A percentile compares a stretch with the other conserved stretches of the same genome.
phyloP scores from a whole-genome alignment of 2,113 vertebrate genomes.

The Antidorcas marsupialis region DNA sequence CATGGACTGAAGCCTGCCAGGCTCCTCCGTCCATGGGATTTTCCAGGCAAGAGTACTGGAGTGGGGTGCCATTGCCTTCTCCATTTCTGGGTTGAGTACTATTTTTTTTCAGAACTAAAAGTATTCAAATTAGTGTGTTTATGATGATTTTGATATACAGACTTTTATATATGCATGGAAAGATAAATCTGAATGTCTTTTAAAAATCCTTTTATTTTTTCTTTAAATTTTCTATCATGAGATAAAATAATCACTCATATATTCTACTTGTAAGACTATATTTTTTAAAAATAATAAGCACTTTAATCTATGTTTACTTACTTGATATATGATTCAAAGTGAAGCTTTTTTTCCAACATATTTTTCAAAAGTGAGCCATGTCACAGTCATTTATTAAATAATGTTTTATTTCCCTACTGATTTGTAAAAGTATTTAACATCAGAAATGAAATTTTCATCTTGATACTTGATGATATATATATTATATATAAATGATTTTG shows the following conservation, averaged over 20 bases:
- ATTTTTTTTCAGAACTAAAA: not conserved
- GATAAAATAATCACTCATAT: not conserved
- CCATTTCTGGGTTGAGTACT: not conserved
- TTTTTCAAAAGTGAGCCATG: not conserved
- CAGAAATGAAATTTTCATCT: not conserved
- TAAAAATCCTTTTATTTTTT: not conserved
- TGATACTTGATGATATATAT: not conserved
- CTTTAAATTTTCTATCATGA: not conserved
- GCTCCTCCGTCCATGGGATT: no score
- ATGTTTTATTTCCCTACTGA: not conserved
- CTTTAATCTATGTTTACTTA: not conserved
- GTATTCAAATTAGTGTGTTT: not conserved
- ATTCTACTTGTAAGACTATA: not conserved
- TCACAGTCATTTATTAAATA: constrained; percentile 19
- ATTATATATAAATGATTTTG: not conserved
- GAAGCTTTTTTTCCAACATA: not conserved
- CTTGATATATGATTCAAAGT: not conserved
- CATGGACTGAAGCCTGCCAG: no score
- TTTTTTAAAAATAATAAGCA: not conserved
- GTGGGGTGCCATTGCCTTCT: no score
- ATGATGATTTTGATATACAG: not conserved
- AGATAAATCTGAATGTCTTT: not conserved
- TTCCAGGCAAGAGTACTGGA: no score
- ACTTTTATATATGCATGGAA: not conserved
- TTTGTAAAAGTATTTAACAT: not conserved